Base-by-base conservation (phyloP, 1,140 invertebrate species). In the Condylostylus longicornis region DNA sequence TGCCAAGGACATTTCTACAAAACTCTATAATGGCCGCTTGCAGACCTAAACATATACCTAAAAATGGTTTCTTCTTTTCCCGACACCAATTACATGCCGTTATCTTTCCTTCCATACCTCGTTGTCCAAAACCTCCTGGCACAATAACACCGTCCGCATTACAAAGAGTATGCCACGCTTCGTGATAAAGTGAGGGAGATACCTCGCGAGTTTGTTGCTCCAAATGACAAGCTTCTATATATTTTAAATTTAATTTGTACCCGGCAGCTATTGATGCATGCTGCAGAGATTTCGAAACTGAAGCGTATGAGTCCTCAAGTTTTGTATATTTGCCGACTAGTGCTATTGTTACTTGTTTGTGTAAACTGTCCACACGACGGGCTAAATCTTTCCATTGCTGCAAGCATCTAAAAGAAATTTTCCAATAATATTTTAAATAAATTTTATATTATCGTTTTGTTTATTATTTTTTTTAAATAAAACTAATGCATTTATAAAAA, bases 301-400 rank as follows among this genome's bases (percentile, higher is more conserved):
- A 98, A 0, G 90, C 81, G 58, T 99, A 99, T 0, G 93, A 80
- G 65, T 99, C 96, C 54, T 89, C 78, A 12, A 98, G 64, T 56
- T 87, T 82, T 0, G 93, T 96, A 51, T 99, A 99, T 67, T 99
- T 99, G 7, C 96, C 96, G n/a, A 99, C 96, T 12, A 99, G 65
- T 14, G 82, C 85, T 42, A 99, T 98, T 27, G 72, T 83, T 0
- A 97, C 83, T 53, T 80, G 42, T 46, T 82, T 77, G 10, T 77
- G 68, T 2, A 87, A 58, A 45, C 76, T 76, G 43, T 90, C 83
- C n/a, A 81, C 72, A 8, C 79, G 76, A 40, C 87, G 77, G 0
- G 87, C 86, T 13, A 98, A 65, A 48, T 88, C 78, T 17, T 75
- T 77, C 94, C 94, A 98, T 50, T 88, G 81, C 40, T 72, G 70